A percentile compares a stretch with the other conserved stretches of the same genome.
Evolutionary conservation across 2,113 vertebrate genomes (phyloP).

Genomic region (Gymnobelideus leadbeateri): DNA sequence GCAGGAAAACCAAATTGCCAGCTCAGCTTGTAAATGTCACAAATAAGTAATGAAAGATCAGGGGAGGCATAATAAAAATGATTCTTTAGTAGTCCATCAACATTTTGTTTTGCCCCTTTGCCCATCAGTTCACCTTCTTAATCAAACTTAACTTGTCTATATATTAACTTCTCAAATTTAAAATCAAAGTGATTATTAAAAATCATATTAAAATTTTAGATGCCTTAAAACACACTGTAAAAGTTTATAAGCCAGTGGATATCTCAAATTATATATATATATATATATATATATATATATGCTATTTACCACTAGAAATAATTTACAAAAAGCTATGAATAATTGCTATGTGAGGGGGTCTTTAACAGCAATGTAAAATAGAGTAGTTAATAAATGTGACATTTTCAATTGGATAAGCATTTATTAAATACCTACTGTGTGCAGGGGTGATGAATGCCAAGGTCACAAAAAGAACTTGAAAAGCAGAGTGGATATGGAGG

Average conservation of each 20-base stretch:
- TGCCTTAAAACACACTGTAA: constrained; percentile 65
- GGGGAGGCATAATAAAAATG: constrained; percentile 44
- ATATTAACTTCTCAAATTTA: constrained; percentile 61
- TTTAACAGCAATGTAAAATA: constrained; percentile 48
- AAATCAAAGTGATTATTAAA: constrained; percentile 72
- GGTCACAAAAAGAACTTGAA: background rate
- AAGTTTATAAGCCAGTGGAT: constrained; percentile 67
- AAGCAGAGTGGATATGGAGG: background rate
- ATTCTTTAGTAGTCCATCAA: constrained; percentile 35
- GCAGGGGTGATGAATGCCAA: background rate
- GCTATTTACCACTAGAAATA: constrained; percentile 45
- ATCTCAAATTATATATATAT: constrained; percentile 33
- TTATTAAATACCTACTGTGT: background rate
- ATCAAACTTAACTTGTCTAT: constrained; percentile 60
- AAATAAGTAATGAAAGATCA: constrained; percentile 20
- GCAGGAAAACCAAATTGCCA: background rate
- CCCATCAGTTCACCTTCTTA: constrained; percentile 53
- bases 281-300: background rate
- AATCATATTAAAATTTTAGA: constrained; percentile 52
- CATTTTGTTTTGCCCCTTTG: constrained; percentile 54
- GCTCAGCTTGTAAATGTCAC: background rate
- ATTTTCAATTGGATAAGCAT: background rate
- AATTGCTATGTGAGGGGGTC: background rate
- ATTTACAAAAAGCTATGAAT: constrained; percentile 35
- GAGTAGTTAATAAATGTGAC: constrained; percentile 25